A percentile compares a stretch with the other conserved stretches of the same genome.
Evolutionary conservation across 23 tunicate species (phyloP).

Genomic region (Diplosoma virens): DNA sequence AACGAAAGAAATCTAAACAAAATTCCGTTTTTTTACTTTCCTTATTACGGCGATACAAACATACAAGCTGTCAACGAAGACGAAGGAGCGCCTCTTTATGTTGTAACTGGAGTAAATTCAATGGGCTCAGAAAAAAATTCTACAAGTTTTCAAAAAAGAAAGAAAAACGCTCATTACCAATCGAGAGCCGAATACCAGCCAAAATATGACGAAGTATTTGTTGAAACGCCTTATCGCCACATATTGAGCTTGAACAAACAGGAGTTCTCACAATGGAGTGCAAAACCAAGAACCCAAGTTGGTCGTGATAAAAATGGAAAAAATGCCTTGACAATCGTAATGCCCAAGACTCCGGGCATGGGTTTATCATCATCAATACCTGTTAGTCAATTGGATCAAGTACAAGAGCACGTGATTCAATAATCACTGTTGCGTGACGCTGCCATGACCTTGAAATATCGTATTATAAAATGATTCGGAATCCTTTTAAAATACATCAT

Average conservation of each 20-base stretch:
- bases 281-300: not conserved
- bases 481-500: no score
- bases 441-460: no score
- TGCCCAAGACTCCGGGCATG: slow-evolving; percentile 67
- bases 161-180: not conserved
- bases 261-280: slow-evolving; percentile 5
- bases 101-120: slow-evolving; percentile 72
- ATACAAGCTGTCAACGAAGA: not conserved
- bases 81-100: slow-evolving; percentile 56
- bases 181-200: not conserved
- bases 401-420: slow-evolving; percentile 48
- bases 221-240: slow-evolving; percentile 15
- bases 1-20: slow-evolving; percentile 48
- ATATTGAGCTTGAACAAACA: not conserved
- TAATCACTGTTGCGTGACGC: no score
- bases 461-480: no score
- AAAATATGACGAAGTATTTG: no score
- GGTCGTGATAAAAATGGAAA: not conserved
- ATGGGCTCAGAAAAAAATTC: not conserved
- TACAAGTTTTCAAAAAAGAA: not conserved
- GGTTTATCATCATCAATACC: slow-evolving; percentile 20
- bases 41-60: slow-evolving; percentile 36
- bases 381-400: slow-evolving; percentile 51
- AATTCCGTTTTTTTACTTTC: slow-evolving; percentile 69
- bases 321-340: slow-evolving; percentile 41